Conservation (phyloP, 2,113 vertebrate species). For the Cinclus cinclus region DNA sequence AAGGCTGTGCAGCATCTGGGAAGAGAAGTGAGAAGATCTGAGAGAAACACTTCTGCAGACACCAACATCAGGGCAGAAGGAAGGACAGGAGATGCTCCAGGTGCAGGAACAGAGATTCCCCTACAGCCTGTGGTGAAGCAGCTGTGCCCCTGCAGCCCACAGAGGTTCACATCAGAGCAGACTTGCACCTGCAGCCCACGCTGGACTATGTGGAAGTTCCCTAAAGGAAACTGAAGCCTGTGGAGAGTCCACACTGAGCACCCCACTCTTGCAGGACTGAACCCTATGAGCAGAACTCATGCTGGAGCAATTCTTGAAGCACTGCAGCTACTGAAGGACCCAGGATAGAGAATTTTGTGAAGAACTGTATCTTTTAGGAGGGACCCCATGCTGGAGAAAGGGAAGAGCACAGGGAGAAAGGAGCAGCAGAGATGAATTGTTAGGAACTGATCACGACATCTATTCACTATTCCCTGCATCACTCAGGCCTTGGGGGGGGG, state of each 20-base stretch:
- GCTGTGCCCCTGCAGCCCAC: not conserved
- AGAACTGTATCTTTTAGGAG: not conserved
- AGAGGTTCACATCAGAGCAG: not conserved
- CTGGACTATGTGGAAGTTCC: not conserved
- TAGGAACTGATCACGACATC: accelerated
- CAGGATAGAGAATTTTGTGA: not conserved
- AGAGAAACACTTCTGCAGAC: not conserved
- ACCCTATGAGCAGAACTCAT: not conserved
- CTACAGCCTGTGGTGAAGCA: not conserved
- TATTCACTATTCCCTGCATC: accelerated
- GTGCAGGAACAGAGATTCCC: not conserved
- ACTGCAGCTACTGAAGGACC: not conserved
- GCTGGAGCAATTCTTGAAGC: not conserved
- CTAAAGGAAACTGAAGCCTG: not conserved
- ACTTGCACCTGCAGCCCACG: not conserved
- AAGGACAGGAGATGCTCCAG: not conserved
- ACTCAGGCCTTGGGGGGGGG: not conserved
- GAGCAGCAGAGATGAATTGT: not conserved
- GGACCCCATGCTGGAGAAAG: not conserved
- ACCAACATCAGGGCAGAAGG: too few species aligned
- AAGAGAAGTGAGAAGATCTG: not conserved
- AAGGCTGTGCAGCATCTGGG: not conserved
- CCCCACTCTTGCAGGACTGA: not conserved
- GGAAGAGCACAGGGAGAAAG: not conserved
- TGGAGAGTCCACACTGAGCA: not conserved